Conservation (phyloP, 2,888 invertebrate species). For the Melanostoma scalare region DNA sequence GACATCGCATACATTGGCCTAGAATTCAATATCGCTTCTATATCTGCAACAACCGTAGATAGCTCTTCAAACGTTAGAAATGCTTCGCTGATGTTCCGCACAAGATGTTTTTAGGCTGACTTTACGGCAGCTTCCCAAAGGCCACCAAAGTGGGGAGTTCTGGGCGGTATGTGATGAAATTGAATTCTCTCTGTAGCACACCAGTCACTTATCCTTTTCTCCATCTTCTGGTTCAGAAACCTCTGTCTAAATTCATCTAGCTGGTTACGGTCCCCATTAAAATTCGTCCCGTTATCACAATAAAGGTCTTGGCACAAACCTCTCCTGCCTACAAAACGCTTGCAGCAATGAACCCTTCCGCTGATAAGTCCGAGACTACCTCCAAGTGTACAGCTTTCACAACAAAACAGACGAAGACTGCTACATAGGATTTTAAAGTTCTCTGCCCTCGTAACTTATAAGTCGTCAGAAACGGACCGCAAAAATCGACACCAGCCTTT, state of each 20-base stretch:
- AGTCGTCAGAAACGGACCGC: conserved; percentile 15
- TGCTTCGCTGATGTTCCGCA: not conserved
- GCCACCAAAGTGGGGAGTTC: conserved; percentile 67
- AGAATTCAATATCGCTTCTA: conserved; percentile 2
- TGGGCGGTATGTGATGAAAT: conserved; percentile 57
- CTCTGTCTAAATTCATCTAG: conserved; percentile 46
- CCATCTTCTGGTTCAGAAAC: conserved; percentile 48
- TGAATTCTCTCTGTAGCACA: conserved; percentile 51
- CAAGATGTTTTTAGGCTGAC: conserved; percentile 10
- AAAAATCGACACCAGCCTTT: conserved; percentile 18
- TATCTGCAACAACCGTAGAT: conserved; percentile 5
- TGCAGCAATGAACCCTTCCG: conserved; percentile 53
- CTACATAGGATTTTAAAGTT: conserved; percentile 32
- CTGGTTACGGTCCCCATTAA: conserved; percentile 55
- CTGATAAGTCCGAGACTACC: not conserved
- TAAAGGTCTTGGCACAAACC: conserved; percentile 47
- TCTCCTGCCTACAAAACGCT: conserved; percentile 65
- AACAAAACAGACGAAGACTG: conserved; percentile 24
- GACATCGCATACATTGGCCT: not conserved
- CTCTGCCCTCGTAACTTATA: not conserved
- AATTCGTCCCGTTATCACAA: conserved; percentile 71
- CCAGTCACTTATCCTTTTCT: conserved; percentile 32
- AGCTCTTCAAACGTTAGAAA: conserved; percentile 6
- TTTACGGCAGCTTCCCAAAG: conserved; percentile 52
- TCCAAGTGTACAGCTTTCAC: conserved; percentile 53